Conservation (phyloP, 2,797 vertebrate species). For the Luscinia luscinia region DNA sequence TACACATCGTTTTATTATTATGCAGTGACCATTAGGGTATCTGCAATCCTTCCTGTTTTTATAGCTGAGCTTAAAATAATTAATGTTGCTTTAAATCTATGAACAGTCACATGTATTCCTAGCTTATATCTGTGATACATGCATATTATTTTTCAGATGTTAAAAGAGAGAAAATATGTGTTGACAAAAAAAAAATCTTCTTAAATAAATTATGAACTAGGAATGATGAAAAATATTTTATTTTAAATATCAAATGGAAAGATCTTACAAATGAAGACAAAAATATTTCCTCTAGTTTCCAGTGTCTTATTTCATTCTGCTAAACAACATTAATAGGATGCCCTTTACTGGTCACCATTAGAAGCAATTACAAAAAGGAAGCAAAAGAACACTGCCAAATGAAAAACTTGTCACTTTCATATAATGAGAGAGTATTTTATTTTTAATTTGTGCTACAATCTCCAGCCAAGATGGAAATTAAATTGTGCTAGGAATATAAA, state of each 20-base stretch:
- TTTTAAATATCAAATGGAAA: neutral
- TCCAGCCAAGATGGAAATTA: neutral
- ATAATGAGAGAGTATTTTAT: neutral
- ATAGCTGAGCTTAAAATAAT: neutral
- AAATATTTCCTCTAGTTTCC: neutral
- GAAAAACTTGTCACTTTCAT: neutral
- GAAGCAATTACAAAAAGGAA: neutral
- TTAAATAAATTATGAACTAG: neutral
- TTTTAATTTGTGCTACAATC: neutral
- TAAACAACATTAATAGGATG: neutral
- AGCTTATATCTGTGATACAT: neutral
- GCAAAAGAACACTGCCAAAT: neutral
- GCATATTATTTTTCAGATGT: neutral
- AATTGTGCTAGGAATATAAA: neutral
- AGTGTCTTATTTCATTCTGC: neutral
- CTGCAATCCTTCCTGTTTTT: neutral
- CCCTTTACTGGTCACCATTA: neutral
- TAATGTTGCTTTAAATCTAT: neutral
- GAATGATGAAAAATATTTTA: neutral
- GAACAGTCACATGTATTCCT: neutral
- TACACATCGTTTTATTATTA: neutral
- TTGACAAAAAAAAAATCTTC: neutral
- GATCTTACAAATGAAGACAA: neutral
- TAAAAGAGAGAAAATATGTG: neutral
- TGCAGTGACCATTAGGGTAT: neutral